These are phyloP conservation scores for Pandemis corylana DNA, from an alignment of 2,888 invertebrate species.

Conservation along the genomic window DNA sequence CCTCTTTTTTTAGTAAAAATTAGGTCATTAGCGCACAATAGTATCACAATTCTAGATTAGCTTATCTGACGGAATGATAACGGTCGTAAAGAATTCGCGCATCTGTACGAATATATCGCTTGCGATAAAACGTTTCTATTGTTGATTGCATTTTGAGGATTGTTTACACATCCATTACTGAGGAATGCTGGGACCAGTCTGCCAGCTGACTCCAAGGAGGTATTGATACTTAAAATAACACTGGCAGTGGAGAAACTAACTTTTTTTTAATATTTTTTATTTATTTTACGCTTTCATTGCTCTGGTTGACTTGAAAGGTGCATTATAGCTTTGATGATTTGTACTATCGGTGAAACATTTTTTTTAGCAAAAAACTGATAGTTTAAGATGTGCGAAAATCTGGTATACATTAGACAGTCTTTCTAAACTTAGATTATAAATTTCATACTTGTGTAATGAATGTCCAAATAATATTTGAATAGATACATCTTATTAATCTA, in stretches of 20 bases:
- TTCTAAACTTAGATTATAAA: too few species aligned
- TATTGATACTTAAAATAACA: background rate
- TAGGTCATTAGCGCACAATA: background rate
- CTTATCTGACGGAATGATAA: conserved; percentile 3
- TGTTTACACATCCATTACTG: conserved; percentile 13
- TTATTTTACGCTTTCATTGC: background rate
- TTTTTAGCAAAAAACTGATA: too few species aligned
- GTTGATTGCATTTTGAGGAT: conserved; percentile 13
- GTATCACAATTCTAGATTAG: background rate
- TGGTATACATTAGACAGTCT: too few species aligned
- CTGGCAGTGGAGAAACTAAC: conserved; percentile 8
- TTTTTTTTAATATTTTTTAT: background rate
- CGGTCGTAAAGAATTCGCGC: background rate
- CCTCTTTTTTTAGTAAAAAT: background rate
- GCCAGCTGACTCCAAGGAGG: background rate
- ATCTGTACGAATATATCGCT: background rate
- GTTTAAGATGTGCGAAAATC: too few species aligned
- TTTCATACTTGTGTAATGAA: too few species aligned
- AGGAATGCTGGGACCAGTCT: conserved; percentile 5
- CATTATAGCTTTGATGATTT: too few species aligned
- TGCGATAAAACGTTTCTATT: conserved; percentile 20
- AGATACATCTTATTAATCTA: background rate
- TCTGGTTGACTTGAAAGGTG: too few species aligned
- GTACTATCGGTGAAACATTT: too few species aligned
- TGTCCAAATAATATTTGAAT: background rate